Percentiles rank a stretch among this genome's conserved stretches.
phyloP scores from a whole-genome alignment of 1,140 invertebrate species.

The Saccostrea glomerata region DNA sequence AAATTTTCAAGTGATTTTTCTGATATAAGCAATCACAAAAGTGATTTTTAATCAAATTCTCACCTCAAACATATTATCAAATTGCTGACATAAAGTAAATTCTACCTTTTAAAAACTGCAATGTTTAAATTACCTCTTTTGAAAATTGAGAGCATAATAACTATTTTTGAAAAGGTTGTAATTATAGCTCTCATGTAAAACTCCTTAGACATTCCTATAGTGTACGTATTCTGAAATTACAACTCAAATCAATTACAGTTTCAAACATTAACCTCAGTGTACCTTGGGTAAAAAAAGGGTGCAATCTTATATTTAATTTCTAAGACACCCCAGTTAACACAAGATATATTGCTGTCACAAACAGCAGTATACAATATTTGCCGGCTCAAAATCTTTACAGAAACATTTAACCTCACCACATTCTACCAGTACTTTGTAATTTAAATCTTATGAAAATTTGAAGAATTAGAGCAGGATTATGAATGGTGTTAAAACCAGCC shows the following conservation, averaged over 20 bases:
- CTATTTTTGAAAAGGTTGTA: neutral
- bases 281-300: neutral
- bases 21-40: neutral
- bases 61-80: neutral
- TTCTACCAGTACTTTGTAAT: neutral
- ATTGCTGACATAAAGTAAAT: neutral
- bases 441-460: neutral
- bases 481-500: neutral
- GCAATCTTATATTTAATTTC: neutral
- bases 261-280: neutral
- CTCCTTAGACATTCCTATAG: neutral
- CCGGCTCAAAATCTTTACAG: neutral
- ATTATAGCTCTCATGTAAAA: neutral
- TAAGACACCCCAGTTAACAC: neutral
- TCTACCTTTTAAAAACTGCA: neutral
- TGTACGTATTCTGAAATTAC: neutral
- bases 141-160: conserved; percentile 1
- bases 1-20: neutral
- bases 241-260: neutral
- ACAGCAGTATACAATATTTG: neutral
- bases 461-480: neutral
- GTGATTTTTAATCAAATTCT: neutral
- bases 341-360: neutral
- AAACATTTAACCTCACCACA: neutral
- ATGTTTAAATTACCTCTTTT: neutral